These are phyloP conservation scores for Sabellastarte sp. DNA, from an alignment of 2,888 invertebrate genomes.

Conservation along the genomic window DNA sequence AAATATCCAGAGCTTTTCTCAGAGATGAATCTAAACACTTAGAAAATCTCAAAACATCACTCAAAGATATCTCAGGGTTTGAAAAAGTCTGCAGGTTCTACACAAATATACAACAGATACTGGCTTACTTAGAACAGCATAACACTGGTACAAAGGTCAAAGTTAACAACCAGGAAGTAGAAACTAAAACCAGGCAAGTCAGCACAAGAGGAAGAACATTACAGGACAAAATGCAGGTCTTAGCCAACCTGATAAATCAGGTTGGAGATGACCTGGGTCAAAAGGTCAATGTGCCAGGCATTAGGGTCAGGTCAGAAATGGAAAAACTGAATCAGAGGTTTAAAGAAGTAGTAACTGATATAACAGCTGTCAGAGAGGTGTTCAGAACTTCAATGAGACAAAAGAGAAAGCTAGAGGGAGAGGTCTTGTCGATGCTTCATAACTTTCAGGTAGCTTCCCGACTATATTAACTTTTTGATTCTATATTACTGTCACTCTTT, in stretches of 20 bases:
- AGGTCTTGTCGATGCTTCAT: slow-evolving; percentile 12
- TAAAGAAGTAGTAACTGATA: slow-evolving; percentile 7
- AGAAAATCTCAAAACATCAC: slow-evolving; percentile 7
- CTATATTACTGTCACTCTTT: no score
- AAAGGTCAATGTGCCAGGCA: not conserved
- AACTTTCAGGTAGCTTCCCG: slow-evolving; percentile 2
- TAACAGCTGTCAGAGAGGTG: slow-evolving; percentile 1
- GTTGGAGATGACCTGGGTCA: slow-evolving; percentile 6
- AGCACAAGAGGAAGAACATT: slow-evolving; percentile 2
- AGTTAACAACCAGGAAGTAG: not conserved
- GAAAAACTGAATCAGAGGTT: slow-evolving; percentile 5
- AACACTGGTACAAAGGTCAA: not conserved
- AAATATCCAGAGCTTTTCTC: slow-evolving; percentile 13
- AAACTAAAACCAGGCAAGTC: not conserved
- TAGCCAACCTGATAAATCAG: slow-evolving; percentile 1
- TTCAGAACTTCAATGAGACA: slow-evolving; percentile 8
- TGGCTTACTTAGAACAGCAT: slow-evolving; percentile 11
- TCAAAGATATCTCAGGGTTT: slow-evolving; percentile 8
- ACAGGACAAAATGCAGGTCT: slow-evolving; percentile 13
- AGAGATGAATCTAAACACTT: slow-evolving; percentile 12
- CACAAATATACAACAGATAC: slow-evolving; percentile 13
- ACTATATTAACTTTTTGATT: no score
- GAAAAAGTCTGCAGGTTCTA: slow-evolving; percentile 12
- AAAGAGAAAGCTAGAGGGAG: slow-evolving; percentile 13
- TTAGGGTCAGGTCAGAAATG: slow-evolving; percentile 6